Conservation (phyloP, 23 tunicate genomes). For the Ciona savignyi region DNA sequence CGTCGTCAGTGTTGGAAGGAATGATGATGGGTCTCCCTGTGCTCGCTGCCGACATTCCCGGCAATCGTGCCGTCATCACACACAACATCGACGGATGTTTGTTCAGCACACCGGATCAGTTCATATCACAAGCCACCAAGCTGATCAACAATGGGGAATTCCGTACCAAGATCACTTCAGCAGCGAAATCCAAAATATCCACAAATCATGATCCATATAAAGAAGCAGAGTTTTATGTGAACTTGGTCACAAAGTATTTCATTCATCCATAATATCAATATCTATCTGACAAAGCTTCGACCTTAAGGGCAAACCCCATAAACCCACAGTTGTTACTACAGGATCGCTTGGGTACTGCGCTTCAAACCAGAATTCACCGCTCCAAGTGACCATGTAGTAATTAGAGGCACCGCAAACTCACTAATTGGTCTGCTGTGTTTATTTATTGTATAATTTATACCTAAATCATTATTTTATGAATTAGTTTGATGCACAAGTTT, state of each 20-base stretch:
- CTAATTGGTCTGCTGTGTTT: too few species aligned
- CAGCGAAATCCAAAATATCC: slow-evolving; percentile 10
- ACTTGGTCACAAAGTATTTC: slow-evolving; percentile 8
- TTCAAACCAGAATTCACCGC: too few species aligned
- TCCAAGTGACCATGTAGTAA: too few species aligned
- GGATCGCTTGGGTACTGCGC: too few species aligned
- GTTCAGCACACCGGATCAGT: slow-evolving; percentile 37
- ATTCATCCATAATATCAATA: too few species aligned
- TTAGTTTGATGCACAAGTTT: too few species aligned
- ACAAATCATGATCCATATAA: slow-evolving; percentile 25
- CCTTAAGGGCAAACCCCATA: too few species aligned
- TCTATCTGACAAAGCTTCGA: too few species aligned
- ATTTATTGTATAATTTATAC: too few species aligned
- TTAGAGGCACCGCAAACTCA: too few species aligned
- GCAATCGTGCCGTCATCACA: slow-evolving; percentile 40
- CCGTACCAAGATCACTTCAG: slow-evolving; percentile 4
- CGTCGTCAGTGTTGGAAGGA: slow-evolving; percentile 69
- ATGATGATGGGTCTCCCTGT: slow-evolving; percentile 75
- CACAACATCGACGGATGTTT: slow-evolving; percentile 54
- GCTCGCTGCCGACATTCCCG: slow-evolving; percentile 54
- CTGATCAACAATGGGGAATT: slow-evolving; percentile 19
- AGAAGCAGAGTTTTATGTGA: slow-evolving; percentile 46
- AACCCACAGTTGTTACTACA: too few species aligned
- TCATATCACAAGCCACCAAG: slow-evolving; percentile 23
- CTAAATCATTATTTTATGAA: too few species aligned